Conservation (phyloP, 2,113 vertebrate genomes). For the Anolis sagrei region DNA sequence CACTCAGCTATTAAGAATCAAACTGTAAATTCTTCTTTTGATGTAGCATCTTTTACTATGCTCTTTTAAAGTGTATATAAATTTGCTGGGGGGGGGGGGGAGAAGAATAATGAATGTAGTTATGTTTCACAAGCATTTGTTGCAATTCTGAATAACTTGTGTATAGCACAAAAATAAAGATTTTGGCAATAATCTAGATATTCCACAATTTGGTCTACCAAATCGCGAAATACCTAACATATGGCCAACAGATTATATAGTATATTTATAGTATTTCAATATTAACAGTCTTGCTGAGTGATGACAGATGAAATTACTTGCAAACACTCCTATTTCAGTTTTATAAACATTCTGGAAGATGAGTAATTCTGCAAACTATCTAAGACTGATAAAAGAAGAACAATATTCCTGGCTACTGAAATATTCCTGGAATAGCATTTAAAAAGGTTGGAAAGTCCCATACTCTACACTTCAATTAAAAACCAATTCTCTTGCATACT, state of each 20-base stretch:
- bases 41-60: constrained; percentile 48
- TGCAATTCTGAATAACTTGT: constrained; percentile 46
- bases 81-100: neutral
- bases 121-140: constrained; percentile 51
- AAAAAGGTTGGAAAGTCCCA: neutral
- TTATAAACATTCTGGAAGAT: constrained; percentile 58
- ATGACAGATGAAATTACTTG: constrained; percentile 36
- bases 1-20: too few species aligned
- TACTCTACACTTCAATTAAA: constrained; percentile 43
- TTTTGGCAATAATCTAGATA: too few species aligned
- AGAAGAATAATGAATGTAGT: constrained; percentile 29
- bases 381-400: constrained; percentile 39
- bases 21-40: constrained; percentile 5
- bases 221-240: neutral
- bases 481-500: neutral
- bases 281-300: constrained; percentile 36
- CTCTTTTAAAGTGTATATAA: constrained; percentile 2
- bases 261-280: constrained; percentile 53
- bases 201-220: constrained; percentile 53
- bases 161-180: constrained; percentile 57
- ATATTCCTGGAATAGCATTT: neutral
- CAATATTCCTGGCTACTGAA: constrained; percentile 47
- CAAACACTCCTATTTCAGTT: constrained; percentile 9
- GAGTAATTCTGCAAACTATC: constrained; percentile 19
- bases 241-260: constrained; percentile 49